These are phyloP conservation scores for Yponomeuta evonymella DNA, from an alignment of 2,888 invertebrate genomes.

Conservation along the genomic window DNA sequence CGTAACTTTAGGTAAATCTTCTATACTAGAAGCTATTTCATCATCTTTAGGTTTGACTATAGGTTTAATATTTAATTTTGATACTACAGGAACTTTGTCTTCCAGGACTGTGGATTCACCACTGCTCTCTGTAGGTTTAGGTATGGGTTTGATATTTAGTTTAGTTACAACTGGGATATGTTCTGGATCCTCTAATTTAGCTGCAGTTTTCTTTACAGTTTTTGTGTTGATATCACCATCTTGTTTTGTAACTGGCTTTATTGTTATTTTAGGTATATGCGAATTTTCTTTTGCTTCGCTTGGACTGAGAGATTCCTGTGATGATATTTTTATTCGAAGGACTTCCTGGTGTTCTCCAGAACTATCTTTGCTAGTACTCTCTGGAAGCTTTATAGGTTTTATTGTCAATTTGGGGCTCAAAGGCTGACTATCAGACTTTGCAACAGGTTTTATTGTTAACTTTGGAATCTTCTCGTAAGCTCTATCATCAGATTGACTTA, in stretches of 20 bases:
- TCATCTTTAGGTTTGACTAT: conserved; percentile 66
- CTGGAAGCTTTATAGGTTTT: conserved; percentile 62
- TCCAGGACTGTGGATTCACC: conserved; percentile 48
- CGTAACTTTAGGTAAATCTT: conserved; percentile 69
- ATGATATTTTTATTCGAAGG: conserved; percentile 46
- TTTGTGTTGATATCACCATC: conserved; percentile 41
- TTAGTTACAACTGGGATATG: conserved; percentile 62
- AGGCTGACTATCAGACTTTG: conserved; percentile 56
- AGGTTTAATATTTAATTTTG: conserved; percentile 75
- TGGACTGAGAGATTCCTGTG: conserved; percentile 42
- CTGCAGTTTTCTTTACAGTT: conserved; percentile 38
- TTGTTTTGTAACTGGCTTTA: conserved; percentile 64
- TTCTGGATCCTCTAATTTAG: conserved; percentile 42
- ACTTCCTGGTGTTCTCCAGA: conserved; percentile 30
- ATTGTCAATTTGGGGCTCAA: conserved; percentile 69
- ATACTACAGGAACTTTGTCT: conserved; percentile 68
- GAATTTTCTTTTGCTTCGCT: conserved; percentile 51
- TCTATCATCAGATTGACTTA: conserved; percentile 55
- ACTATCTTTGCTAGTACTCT: conserved; percentile 36
- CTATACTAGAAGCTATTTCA: conserved; percentile 62
- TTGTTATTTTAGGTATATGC: conserved; percentile 77
- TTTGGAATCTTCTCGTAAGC: conserved; percentile 61
- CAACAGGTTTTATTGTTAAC: conserved; percentile 61
- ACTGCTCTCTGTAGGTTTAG: conserved; percentile 53
- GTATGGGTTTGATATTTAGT: conserved; percentile 65